A percentile compares a stretch with the other conserved stretches of the same genome.
These are phyloP conservation scores for Porites divaricata DNA, from an alignment of 92 coral and sea anemone genomes.

Conservation along the genomic window DNA sequence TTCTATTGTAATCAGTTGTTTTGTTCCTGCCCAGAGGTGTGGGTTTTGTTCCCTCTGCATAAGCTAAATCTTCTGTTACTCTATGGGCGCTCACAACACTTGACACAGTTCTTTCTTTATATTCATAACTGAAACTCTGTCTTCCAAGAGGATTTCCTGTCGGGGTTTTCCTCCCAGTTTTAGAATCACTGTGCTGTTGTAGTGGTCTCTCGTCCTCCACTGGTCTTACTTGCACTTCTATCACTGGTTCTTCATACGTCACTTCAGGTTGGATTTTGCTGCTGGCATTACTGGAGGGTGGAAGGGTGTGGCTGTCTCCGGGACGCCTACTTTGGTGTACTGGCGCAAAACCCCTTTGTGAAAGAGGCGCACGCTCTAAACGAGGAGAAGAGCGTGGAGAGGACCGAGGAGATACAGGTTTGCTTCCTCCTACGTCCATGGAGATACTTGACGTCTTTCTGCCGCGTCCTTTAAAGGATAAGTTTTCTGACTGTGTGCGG, in stretches of 20 bases:
- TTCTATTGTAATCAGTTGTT: slow-evolving; percentile 28
- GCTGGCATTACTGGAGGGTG: not conserved
- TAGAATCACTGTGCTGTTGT: slow-evolving; percentile 8
- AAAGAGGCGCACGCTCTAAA: not conserved
- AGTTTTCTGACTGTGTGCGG: slow-evolving; percentile 15
- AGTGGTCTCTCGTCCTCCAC: slow-evolving; percentile 22
- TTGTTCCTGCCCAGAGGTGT: slow-evolving; percentile 10
- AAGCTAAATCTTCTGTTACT: slow-evolving; percentile 42
- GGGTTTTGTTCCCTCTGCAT: slow-evolving; percentile 33
- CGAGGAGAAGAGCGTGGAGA: not conserved
- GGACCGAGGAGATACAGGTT: slow-evolving; percentile 25
- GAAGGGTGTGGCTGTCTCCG: not conserved
- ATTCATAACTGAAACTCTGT: slow-evolving; percentile 12
- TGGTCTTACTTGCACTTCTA: slow-evolving; percentile 37
- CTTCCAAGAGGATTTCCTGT: not conserved
- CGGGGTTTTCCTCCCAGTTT: slow-evolving; percentile 24
- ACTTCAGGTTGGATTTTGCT: slow-evolving; percentile 11
- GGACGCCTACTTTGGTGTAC: slow-evolving; percentile 11
- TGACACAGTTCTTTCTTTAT: slow-evolving; percentile 24
- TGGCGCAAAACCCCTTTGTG: slow-evolving; percentile 13
- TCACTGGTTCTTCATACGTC: slow-evolving; percentile 46
- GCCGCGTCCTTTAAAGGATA: slow-evolving; percentile 35
- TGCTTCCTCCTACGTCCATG: slow-evolving; percentile 31
- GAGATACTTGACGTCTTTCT: slow-evolving; percentile 42
- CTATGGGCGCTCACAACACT: slow-evolving; percentile 27